Conservation (phyloP, 2,797 vertebrate species). For the Leptatherina wallacei region DNA sequence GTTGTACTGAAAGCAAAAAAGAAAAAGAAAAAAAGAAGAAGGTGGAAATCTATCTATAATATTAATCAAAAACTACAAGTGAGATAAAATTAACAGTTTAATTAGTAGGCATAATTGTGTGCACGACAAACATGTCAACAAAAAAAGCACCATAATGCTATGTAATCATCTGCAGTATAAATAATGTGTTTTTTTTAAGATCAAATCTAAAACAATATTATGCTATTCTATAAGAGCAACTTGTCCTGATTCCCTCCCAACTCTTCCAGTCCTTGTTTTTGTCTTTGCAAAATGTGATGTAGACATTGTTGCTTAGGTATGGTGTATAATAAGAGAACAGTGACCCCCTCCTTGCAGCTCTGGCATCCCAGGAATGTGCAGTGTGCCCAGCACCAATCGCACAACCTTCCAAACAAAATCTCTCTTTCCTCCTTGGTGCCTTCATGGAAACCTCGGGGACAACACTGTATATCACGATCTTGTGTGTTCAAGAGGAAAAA, state of each 20-base stretch:
- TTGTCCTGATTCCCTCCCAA: too few species aligned
- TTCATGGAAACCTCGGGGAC: background rate
- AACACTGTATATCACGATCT: background rate
- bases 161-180: too few species aligned
- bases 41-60: too few species aligned
- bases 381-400: slow-evolving; percentile 67
- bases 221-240: too few species aligned
- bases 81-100: background rate
- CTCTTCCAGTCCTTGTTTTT: background rate
- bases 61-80: background rate
- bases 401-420: slow-evolving; percentile 60
- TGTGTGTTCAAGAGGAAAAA: background rate
- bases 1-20: background rate
- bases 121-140: too few species aligned
- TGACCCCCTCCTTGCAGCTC: slow-evolving; percentile 48
- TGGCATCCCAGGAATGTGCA: slow-evolving; percentile 82
- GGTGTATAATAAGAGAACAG: slow-evolving; percentile 20
- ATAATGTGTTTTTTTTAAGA: too few species aligned
- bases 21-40: too few species aligned
- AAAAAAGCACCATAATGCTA: too few species aligned
- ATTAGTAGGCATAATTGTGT: too few species aligned
- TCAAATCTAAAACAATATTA: too few species aligned
- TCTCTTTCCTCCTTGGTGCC: slow-evolving; percentile 6
- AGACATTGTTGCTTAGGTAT: slow-evolving; percentile 5
- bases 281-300: background rate